Evolutionary conservation across 2,113 vertebrate species (phyloP), one percentile per base, ranked within the genome.

Genomic region (Calyptommatus sinebrachiatus): DNA sequence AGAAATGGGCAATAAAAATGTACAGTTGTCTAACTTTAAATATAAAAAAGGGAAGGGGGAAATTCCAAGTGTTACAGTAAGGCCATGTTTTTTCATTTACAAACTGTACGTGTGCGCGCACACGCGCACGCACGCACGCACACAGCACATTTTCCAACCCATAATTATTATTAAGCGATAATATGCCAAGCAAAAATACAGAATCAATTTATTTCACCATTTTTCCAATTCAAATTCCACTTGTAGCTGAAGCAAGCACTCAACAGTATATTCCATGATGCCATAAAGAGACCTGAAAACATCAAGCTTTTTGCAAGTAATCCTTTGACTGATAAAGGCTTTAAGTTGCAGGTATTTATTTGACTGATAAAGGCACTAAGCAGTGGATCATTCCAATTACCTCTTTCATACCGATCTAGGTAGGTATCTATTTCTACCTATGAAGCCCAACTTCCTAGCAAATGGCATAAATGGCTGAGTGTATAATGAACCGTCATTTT

Each of bases 71-170:
- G 85, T 92, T 93, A 92, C 89, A 91, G 91, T 86, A 95, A 93
- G 88, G 75, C 89, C 90, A 81, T 90, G 89, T 91, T 91, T 70
- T 86, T 94, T 89, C 82, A 92, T 94, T 94, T 84, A 92, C 86
- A 91, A 94, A 94, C 87, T 88, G 77, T 74, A 86, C 92, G n/a
- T n/a, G n/a, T n/a, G n/a, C n/a, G n/a, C n/a, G n/a, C n/a, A n/a
- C n/a, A n/a, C n/a, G 71, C 93, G 94, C 90, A 91, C 93, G 84
- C 87, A 90, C 89, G 91, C 89, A 90, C 92, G 90, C 89, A 88
- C 89, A 88, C 86, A 89, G 89, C 88, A 0, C 85, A 88, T 93
- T 94, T 95, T 93, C 90, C 91, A 88, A 92, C 91, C 91, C 89
- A 91, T 45, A 73, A 67, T 41, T 41, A 41, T 41, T 91, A 91